Percentiles rank a stretch among this genome's conserved stretches.
Evolutionary conservation across 2,113 vertebrate species (phyloP).

Genomic region (Micronycteris hirsuta): DNA sequence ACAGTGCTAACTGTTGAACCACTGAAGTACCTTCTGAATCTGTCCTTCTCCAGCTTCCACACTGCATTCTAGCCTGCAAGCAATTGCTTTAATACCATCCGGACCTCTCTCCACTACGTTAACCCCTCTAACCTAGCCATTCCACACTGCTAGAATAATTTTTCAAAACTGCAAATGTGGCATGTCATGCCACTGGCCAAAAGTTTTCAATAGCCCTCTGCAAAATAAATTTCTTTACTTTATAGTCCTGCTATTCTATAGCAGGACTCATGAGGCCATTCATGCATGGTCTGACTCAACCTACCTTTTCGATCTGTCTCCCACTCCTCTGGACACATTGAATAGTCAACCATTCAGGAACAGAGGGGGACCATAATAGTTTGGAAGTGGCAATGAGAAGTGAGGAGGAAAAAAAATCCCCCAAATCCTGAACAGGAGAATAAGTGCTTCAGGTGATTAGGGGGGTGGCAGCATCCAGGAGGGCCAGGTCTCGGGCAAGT

Average conservation of each 20-base stretch:
- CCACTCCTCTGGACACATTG: not conserved
- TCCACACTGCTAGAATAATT: not conserved
- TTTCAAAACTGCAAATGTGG: not conserved
- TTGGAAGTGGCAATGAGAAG: not conserved
- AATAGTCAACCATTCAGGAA: not conserved
- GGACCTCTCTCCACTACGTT: not conserved
- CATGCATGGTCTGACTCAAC: not conserved
- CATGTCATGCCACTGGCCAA: fast-evolving
- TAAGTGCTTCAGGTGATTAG: not conserved
- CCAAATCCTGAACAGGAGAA: not conserved
- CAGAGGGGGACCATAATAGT: not conserved
- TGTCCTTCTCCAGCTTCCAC: not conserved
- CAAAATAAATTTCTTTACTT: not conserved
- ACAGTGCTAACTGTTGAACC: not conserved
- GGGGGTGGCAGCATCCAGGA: fast-evolving
- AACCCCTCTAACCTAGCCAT: not conserved
- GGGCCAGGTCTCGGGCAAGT: not conserved
- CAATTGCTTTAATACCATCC: not conserved
- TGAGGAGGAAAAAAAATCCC: not conserved
- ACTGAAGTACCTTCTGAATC: not conserved
- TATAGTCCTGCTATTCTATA: not conserved
- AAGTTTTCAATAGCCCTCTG: not conserved
- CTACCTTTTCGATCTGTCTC: not conserved
- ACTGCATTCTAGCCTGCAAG: not conserved
- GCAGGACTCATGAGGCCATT: not conserved